These are phyloP conservation scores for Portevinia maculata DNA, from an alignment of 2,888 invertebrate genomes.

Conservation along the genomic window DNA sequence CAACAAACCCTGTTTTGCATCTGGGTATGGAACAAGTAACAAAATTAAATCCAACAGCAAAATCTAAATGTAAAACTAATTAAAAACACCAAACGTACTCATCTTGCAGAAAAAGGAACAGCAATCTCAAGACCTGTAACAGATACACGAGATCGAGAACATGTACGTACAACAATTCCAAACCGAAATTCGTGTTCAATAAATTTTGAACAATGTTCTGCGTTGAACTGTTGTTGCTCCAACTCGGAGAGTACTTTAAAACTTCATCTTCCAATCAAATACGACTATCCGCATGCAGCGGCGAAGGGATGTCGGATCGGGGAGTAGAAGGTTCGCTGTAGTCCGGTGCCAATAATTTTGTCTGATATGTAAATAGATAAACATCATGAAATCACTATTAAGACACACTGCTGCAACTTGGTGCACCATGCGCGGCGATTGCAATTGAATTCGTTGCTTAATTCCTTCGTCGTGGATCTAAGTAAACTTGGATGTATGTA, in stretches of 20 bases:
- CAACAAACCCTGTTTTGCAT: slow-evolving; percentile 6
- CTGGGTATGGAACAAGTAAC: background rate
- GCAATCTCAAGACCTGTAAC: slow-evolving; percentile 42
- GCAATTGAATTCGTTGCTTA: slow-evolving; percentile 74
- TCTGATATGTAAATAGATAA: slow-evolving; percentile 74
- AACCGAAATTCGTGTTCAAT: slow-evolving; percentile 76
- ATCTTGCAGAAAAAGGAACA: slow-evolving; percentile 40
- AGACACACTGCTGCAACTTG: slow-evolving; percentile 61
- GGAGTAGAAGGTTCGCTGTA: slow-evolving; percentile 36
- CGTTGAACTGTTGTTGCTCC: slow-evolving; percentile 25
- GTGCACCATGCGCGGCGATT: slow-evolving; percentile 65
- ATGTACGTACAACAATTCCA: slow-evolving; percentile 64
- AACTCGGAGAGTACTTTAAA: slow-evolving; percentile 14
- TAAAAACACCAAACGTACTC: slow-evolving; percentile 61
- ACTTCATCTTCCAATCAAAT: slow-evolving; percentile 61
- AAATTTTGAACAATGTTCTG: slow-evolving; percentile 72
- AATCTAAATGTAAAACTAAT: slow-evolving; percentile 62
- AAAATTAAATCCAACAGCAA: slow-evolving; percentile 7
- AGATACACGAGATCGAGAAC: slow-evolving; percentile 40
- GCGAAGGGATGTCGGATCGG: slow-evolving; percentile 9
- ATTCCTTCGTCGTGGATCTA: slow-evolving; percentile 32
- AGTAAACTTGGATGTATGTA: background rate
- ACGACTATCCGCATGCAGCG: too few relatives aligned
- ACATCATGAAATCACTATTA: slow-evolving; percentile 74
- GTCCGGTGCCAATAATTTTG: slow-evolving; percentile 74